phyloP scores from a whole-genome alignment of 2,888 invertebrate species.

The Torymus auratus region DNA sequence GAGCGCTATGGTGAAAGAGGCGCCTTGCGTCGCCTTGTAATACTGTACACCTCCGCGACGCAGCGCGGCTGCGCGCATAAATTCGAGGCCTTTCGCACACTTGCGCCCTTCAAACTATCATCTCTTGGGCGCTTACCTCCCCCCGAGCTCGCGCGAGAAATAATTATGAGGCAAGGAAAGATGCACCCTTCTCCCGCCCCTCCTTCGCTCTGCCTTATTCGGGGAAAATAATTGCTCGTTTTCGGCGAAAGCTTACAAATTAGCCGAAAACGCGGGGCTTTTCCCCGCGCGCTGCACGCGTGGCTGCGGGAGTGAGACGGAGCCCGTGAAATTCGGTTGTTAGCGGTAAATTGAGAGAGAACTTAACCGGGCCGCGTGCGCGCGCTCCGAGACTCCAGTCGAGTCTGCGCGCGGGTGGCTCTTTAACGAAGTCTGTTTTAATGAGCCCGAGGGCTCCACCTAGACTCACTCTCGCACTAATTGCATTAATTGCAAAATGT shows the following conservation, averaged over 20 bases:
- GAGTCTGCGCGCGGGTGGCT: slow-evolving; percentile 20
- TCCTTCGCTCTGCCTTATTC: slow-evolving; percentile 5
- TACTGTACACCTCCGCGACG: too few relatives aligned
- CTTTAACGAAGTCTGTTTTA: slow-evolving; percentile 71
- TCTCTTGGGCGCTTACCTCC: background rate
- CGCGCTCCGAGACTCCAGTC: slow-evolving; percentile 3
- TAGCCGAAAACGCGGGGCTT: slow-evolving; percentile 42
- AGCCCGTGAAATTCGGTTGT: slow-evolving; percentile 57
- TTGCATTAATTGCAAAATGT: slow-evolving; percentile 69
- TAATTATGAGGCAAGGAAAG: slow-evolving; percentile 39
- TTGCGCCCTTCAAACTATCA: background rate
- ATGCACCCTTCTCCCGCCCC: background rate
- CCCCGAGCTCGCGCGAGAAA: background rate
- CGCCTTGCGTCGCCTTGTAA: too few relatives aligned
- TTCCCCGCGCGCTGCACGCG: background rate
- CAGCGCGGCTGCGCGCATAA: background rate
- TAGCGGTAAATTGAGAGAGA: slow-evolving; percentile 59
- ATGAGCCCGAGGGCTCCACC: slow-evolving; percentile 64
- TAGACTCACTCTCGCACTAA: slow-evolving; percentile 61
- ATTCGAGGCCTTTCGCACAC: background rate
- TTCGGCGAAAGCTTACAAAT: slow-evolving; percentile 54
- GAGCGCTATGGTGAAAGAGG: too few relatives aligned
- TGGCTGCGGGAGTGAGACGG: background rate
- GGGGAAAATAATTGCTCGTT: slow-evolving; percentile 55
- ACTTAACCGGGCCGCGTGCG: slow-evolving; percentile 19